These are phyloP conservation scores for Cotesia typhae DNA, from an alignment of 1,140 invertebrate species.

Conservation along the genomic window DNA sequence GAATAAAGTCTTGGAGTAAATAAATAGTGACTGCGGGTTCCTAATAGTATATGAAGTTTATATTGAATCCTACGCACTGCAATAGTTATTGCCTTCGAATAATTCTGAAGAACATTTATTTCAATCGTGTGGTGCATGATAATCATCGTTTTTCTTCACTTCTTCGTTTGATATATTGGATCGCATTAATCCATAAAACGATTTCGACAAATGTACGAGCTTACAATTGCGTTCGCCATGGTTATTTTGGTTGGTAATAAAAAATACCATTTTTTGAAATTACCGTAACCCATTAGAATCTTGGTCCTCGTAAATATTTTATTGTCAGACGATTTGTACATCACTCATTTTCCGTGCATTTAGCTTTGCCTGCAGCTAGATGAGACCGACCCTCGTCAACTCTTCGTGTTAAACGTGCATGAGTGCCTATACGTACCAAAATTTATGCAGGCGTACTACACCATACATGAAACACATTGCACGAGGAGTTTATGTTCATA, in stretches of 20 bases:
- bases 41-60: neutral
- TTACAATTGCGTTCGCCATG: conserved; percentile 21
- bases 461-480: no score
- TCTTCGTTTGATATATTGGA: neutral
- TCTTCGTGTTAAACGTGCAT: neutral
- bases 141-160: neutral
- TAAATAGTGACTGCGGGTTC: no score
- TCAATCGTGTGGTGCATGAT: neutral
- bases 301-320: conserved; percentile 23
- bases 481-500: neutral
- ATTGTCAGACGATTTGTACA: conserved; percentile 18
- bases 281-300: neutral
- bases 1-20: no score
- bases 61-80: neutral
- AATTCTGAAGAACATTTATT: neutral
- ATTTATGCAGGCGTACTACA: no score
- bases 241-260: conserved; percentile 11
- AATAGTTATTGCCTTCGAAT: neutral
- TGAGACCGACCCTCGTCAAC: conserved; percentile 7
- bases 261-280: conserved; percentile 11
- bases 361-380: conserved; percentile 4
- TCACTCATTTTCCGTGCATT: conserved; percentile 1
- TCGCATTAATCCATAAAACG: conserved; percentile 5
- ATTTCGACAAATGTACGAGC: conserved; percentile 16
- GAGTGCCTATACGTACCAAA: neutral